Base-by-base conservation (phyloP, 2,888 invertebrate genomes). In the Scaptomyza reducta region DNA sequence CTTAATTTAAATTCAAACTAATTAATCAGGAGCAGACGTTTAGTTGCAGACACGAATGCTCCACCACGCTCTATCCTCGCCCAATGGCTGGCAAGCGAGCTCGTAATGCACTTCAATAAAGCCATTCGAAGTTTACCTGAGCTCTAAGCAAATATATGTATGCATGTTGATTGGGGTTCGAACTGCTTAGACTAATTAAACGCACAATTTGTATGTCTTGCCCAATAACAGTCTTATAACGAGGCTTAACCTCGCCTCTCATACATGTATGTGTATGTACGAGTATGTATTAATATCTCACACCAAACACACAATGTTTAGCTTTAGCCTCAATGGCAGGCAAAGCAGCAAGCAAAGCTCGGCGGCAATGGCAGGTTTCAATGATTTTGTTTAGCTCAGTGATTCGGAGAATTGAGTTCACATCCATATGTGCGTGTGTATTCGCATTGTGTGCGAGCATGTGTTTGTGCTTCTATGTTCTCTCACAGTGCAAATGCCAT, bases 301-400 rank as follows among this genome's bases (percentile, higher is more conserved):
- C 61, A 59, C 64, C 59, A 38, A 45, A 2, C 51, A 38, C 51
- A 33, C 51, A 38, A 18, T 38, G 38, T 25, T 40, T 31, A 47
- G 18, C 50, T 45, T 46, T 40, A 18, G 25, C 41, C 41, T n/a
- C 29, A 16, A 40, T 40, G 16, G 40, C 16, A 16, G 40, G 38
- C 38, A 40, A 2, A 16, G 40, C 40, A 16, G 16, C 74, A 75
- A 50, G 70, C 64, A 41, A 29, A 74, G 63, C 13, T 33, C 13
- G 54, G 57, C 58, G 69, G 74, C 81, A 80, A 85, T 87, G 74
- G 76, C 86, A 88, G 85, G 85, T 87, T 81, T 79, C 88, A 81
- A 89, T 89, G 89, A 89, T 87, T 89, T 89, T 89, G 89, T 89
- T 89, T 88, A 79, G 86, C 84, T 86, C 86, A 87, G 74, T 88